Percentiles rank a stretch among this genome's conserved stretches.
These are phyloP conservation scores for Hydropsyche betteni DNA, from an alignment of 2,888 invertebrate species.

Conservation along the genomic window DNA sequence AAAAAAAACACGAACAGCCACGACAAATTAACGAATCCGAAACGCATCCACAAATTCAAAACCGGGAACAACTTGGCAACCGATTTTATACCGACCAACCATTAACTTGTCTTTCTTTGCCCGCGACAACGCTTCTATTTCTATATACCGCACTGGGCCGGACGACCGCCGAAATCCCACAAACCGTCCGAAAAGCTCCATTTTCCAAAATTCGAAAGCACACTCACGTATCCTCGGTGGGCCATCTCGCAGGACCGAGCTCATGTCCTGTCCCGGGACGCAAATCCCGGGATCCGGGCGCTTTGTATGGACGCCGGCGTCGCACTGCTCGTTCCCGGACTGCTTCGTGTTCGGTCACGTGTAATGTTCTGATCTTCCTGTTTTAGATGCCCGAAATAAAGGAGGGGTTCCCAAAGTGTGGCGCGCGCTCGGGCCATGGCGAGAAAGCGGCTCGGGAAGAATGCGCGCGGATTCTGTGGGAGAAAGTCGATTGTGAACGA, in stretches of 20 bases:
- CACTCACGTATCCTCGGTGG: conserved; percentile 14
- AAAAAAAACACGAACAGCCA: no score
- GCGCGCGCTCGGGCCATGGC: no score
- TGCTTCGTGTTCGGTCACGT: neutral
- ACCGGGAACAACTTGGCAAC: conserved; percentile 1
- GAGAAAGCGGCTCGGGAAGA: no score
- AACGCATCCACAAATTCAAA: neutral
- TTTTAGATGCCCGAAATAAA: conserved; percentile 8
- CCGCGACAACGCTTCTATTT: conserved; percentile 1
- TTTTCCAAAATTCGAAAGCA: neutral
- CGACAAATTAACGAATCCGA: no score
- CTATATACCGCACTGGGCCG: neutral
- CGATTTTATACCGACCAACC: neutral
- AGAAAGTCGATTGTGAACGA: no score
- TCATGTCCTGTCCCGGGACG: neutral
- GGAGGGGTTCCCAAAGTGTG: no score
- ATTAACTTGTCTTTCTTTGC: conserved; percentile 10
- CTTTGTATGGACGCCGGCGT: neutral
- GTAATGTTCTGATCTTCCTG: conserved; percentile 3
- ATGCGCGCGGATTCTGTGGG: no score
- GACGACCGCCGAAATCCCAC: neutral
- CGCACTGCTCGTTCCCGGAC: conserved; percentile 13
- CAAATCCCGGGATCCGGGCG: neutral
- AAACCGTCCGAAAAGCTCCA: neutral
- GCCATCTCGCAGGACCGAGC: conserved; percentile 6